A percentile compares a stretch with the other conserved stretches of the same genome.
Conservation (phyloP, 2,797 vertebrate genomes). For the Peromyscus eremicus region DNA sequence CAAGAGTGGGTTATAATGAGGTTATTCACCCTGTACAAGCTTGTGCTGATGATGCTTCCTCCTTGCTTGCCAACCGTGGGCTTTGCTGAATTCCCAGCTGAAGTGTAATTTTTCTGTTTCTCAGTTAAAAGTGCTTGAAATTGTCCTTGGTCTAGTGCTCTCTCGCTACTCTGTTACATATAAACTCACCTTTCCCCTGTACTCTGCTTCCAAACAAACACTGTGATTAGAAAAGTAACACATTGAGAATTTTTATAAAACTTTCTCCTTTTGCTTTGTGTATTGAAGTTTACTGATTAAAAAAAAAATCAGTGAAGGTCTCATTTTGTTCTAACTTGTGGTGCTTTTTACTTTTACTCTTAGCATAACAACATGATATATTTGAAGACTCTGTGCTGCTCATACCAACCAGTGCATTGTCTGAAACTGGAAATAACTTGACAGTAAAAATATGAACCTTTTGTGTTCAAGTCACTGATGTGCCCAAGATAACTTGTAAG, state of each 20-base stretch:
- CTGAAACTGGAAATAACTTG: slow-evolving; percentile 12
- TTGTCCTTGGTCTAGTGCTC: neutral
- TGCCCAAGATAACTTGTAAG: neutral
- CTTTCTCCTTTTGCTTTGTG: neutral
- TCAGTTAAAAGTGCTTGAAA: neutral
- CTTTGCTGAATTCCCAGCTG: neutral
- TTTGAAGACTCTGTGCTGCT: neutral
- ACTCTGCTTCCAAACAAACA: neutral
- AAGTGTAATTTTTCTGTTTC: neutral
- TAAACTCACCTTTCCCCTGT: neutral
- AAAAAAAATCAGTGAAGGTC: neutral
- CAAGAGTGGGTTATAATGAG: neutral
- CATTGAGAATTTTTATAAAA: neutral
- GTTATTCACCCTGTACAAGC: neutral
- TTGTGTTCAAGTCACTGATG: neutral
- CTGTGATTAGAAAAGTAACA: neutral
- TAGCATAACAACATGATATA: neutral
- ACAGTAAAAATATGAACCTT: neutral
- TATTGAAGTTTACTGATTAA: neutral
- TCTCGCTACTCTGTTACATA: neutral
- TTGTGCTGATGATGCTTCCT: neutral
- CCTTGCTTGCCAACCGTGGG: neutral
- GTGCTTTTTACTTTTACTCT: neutral
- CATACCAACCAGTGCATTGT: neutral
- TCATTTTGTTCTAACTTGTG: neutral